Evolutionary conservation across 2,888 invertebrate species (phyloP).

Genomic region (Luffia ferchaultella): DNA sequence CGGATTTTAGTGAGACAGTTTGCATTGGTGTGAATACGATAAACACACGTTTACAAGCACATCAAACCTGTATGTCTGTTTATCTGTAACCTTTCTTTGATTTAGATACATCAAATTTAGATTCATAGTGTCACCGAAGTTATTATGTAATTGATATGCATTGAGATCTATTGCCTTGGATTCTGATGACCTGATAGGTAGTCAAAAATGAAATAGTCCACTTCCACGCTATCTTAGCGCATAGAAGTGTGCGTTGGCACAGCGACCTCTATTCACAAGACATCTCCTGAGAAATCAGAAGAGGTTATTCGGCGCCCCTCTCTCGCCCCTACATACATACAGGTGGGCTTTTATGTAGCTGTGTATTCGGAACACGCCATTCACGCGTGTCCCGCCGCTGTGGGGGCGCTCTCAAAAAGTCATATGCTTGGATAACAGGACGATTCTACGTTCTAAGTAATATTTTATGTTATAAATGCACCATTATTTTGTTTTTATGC

Average conservation of each 20-base stretch:
- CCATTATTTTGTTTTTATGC: not conserved
- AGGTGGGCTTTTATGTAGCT: conserved; percentile 6
- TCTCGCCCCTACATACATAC: not conserved
- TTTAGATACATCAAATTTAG: too few relatives aligned
- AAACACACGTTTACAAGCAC: too few relatives aligned
- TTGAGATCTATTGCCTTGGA: not conserved
- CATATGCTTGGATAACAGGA: not conserved
- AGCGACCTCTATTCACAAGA: conserved; percentile 35
- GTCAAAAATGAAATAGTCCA: not conserved
- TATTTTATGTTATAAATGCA: not conserved
- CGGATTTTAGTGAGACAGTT: too few relatives aligned
- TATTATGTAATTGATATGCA: not conserved
- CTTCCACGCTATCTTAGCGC: not conserved
- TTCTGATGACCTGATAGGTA: not conserved
- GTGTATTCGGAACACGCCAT: conserved; percentile 7
- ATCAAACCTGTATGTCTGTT: too few relatives aligned
- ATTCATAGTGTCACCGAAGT: not conserved
- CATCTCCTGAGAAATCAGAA: conserved; percentile 41
- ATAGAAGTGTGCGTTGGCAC: conserved; percentile 24
- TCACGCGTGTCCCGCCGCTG: conserved; percentile 1
- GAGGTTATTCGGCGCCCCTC: conserved; percentile 30
- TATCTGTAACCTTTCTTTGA: too few relatives aligned
- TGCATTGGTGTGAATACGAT: too few relatives aligned
- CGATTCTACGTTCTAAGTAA: not conserved
- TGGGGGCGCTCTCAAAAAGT: not conserved